Evolutionary conservation across 2,113 vertebrate species (phyloP).

Genomic region (Caloenas nicobarica): DNA sequence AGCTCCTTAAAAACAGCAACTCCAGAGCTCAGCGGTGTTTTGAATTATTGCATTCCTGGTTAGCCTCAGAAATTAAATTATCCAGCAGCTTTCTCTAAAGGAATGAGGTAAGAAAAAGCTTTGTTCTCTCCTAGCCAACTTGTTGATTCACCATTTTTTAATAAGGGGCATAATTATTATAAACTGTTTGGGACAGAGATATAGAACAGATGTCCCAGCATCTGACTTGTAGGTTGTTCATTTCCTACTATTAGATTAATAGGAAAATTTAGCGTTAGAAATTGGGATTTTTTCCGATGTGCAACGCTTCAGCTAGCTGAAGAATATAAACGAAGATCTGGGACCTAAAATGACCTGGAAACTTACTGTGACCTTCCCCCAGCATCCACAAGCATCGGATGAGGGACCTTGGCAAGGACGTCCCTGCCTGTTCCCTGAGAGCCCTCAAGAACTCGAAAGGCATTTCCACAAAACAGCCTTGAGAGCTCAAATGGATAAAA

Average conservation of each 20-base stretch:
- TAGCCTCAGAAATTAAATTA: not conserved
- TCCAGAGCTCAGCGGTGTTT: not conserved
- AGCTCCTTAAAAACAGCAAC: not conserved
- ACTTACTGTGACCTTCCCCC: not conserved
- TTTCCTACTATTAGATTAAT: slow-evolving; percentile 58
- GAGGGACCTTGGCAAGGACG: not conserved
- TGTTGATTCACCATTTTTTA: slow-evolving; percentile 60
- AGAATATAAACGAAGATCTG: not conserved
- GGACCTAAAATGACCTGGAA: not conserved
- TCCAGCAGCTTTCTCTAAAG: not conserved
- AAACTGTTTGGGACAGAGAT: slow-evolving; percentile 68
- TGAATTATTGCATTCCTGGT: not conserved
- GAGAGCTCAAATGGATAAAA: not conserved
- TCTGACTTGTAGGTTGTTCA: slow-evolving; percentile 69
- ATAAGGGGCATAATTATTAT: slow-evolving; percentile 65
- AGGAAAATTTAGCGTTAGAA: not conserved
- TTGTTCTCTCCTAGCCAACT: slow-evolving; percentile 39
- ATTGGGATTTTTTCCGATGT: not conserved
- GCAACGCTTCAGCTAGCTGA: not conserved
- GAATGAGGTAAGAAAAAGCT: not conserved
- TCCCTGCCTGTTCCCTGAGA: not conserved
- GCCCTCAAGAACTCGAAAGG: not conserved
- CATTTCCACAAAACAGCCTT: not conserved
- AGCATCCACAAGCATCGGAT: not conserved
- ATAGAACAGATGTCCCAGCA: slow-evolving; percentile 68